Percentiles rank a stretch among this genome's conserved stretches.
Evolutionary conservation across 64 coral and sea anemone genomes (phyloP).

Genomic region (Orbicella faveolata): DNA sequence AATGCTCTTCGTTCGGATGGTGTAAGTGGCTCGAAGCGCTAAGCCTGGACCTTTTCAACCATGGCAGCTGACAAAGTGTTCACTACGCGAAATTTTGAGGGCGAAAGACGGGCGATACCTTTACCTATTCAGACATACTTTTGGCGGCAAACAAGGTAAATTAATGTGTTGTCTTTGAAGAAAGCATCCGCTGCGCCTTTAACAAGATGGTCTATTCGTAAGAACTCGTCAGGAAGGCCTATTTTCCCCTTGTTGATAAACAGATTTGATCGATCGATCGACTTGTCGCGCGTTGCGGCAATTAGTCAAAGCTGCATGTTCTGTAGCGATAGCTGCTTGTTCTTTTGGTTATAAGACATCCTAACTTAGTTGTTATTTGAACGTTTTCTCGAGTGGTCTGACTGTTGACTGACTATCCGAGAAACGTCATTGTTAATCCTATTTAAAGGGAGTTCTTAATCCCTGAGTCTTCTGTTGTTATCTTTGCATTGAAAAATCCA

Average conservation of each 20-base stretch:
- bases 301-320: too few species aligned
- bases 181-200: not conserved
- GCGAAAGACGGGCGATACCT: conserved; percentile 87
- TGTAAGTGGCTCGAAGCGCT: not conserved
- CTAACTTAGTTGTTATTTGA: not conserved
- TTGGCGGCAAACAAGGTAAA: conserved; percentile 97
- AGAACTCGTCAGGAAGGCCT: not conserved
- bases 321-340: too few species aligned
- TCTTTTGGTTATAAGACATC: too few species aligned
- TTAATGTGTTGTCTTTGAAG: not conserved
- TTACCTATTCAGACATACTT: conserved; percentile 98
- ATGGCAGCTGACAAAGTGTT: conserved; percentile 70
- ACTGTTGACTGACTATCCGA: not conserved
- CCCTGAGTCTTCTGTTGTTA: too few species aligned
- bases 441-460: too few species aligned
- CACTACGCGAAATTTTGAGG: conserved; percentile 79
- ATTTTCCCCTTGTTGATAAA: too few species aligned
- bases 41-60: not conserved
- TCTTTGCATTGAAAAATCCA: too few species aligned
- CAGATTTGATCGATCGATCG: too few species aligned
- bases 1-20: not conserved
- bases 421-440: not conserved
- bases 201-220: not conserved
- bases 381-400: not conserved
- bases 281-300: too few species aligned